Percentiles rank a stretch among this genome's conserved stretches.
Evolutionary conservation across 2,888 invertebrate species (phyloP).

Genomic region (Smittia aterrima): DNA sequence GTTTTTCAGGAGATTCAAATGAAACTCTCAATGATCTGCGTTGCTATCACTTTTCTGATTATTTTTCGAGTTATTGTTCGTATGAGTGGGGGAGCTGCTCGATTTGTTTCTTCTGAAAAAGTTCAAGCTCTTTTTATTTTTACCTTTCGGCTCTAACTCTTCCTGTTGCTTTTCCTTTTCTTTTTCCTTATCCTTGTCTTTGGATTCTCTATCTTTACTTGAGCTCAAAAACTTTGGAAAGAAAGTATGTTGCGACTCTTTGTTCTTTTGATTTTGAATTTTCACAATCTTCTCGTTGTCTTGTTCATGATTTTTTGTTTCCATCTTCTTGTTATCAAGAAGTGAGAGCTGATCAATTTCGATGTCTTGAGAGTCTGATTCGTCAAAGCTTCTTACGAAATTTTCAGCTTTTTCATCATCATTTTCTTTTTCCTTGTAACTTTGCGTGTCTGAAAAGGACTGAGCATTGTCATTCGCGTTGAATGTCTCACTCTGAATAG

Average conservation of each 20-base stretch:
- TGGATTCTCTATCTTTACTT: slow-evolving; percentile 43
- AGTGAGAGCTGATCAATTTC: slow-evolving; percentile 22
- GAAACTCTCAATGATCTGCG: not conserved
- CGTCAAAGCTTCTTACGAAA: not conserved
- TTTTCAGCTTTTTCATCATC: not conserved
- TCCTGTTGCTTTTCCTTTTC: slow-evolving; percentile 41
- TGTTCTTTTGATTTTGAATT: slow-evolving; percentile 34
- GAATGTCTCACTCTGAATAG: not conserved
- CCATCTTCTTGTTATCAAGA: slow-evolving; percentile 3
- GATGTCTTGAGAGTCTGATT: not conserved
- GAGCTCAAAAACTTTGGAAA: slow-evolving; percentile 37
- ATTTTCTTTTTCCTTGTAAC: not conserved
- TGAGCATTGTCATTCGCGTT: not conserved
- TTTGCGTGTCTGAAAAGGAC: not conserved
- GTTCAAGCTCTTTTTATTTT: slow-evolving; percentile 33
- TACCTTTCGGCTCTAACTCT: slow-evolving; percentile 9
- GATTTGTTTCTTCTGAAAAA: slow-evolving; percentile 34
- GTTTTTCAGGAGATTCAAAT: too few relatives aligned
- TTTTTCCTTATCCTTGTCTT: slow-evolving; percentile 49
- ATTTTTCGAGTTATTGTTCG: not conserved
- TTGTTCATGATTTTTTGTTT: not conserved
- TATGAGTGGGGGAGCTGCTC: slow-evolving; percentile 23
- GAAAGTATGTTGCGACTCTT: slow-evolving; percentile 34
- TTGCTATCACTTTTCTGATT: slow-evolving; percentile 28
- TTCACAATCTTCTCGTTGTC: slow-evolving; percentile 31